These are phyloP conservation scores for Ecdyonurus torrentis DNA, from an alignment of 2,888 invertebrate genomes.

Conservation along the genomic window DNA sequence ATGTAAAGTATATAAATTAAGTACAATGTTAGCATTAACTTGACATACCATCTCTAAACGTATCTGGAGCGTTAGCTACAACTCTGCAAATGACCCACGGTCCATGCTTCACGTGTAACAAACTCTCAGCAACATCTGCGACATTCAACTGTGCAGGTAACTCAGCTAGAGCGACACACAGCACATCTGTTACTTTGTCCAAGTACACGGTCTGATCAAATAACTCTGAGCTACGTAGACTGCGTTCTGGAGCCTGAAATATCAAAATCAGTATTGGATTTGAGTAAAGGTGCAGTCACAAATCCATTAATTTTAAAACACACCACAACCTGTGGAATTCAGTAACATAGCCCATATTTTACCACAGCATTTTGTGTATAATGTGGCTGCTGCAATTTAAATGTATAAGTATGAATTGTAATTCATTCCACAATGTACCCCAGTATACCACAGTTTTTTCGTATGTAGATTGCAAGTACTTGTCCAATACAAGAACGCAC, in stretches of 20 bases:
- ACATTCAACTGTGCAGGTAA: constrained; percentile 73
- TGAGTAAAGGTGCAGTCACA: background rate
- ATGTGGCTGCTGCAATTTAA: too few species aligned
- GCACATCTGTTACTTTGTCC: constrained; percentile 86
- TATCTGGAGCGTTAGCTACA: constrained; percentile 88
- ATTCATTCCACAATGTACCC: too few species aligned
- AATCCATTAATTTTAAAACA: constrained; percentile 21
- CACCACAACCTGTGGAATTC: too few species aligned
- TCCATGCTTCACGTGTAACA: constrained; percentile 80
- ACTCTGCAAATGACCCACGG: constrained; percentile 77
- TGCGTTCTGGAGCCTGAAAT: constrained; percentile 21
- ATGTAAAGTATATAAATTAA: too few species aligned
- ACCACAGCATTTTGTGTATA: too few species aligned
- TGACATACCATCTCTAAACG: constrained; percentile 71
- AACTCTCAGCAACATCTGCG: constrained; percentile 59
- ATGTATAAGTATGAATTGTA: too few species aligned
- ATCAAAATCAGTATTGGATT: constrained; percentile 6
- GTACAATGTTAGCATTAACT: too few species aligned
- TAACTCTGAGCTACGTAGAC: constrained; percentile 51
- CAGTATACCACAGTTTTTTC: too few species aligned
- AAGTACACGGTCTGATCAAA: constrained; percentile 91
- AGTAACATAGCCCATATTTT: too few species aligned
- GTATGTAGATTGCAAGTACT: too few species aligned
- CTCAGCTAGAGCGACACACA: constrained; percentile 87
- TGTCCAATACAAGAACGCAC: too few species aligned